Base-by-base conservation (phyloP, 1,140 invertebrate species). In the Leptinotarsa lineolata region DNA sequence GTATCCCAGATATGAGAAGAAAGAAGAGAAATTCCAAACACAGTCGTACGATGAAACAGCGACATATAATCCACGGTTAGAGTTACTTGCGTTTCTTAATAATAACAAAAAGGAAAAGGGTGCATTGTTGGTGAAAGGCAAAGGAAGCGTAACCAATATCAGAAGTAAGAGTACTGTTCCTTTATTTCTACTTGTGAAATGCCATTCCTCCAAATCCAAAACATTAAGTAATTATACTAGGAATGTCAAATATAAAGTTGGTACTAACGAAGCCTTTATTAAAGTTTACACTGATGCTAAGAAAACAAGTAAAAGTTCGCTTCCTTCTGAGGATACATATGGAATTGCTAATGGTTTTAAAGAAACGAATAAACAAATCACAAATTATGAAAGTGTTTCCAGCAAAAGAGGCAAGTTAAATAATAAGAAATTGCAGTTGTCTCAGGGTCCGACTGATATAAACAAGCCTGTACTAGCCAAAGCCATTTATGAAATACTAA, bases 401-500 rank as follows among this genome's bases (percentile, higher is more conserved):
- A 63, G 61, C 11, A 13, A 21, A 20, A 16, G 4, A n/a, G 16
- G 20, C 16, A 30, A 15, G 20, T 13, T 5, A 63, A 30, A 30
- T 13, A 15, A 2, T 13, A 63, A 21, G 20, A 63, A 63, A 63
- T 5, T 63, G 21, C 20, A 63, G 12, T 16, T 54, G 15, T 54
- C 13, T 54, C 48, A 18, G 15, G 15, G n/a, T 18, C 48, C 48
- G 15, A 18, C 48, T 18, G 21, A 63, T 22, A 20, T 15, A 15
- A 22, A 22, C 4, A 30, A 22, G 16, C 20, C 15, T 18, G 68
- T 68, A 24, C 30, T 74, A 45, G 72, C 75, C 8, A 72, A 45
- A 58, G 64, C 75, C 8, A 74, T 76, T 13, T 68, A 65, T 46
- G 46, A 72, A 20, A 72, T 77, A 58, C 68, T 77, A 4, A 46